Conservation (phyloP, 2,113 vertebrate species). For the Erythrolamprus reginae region DNA sequence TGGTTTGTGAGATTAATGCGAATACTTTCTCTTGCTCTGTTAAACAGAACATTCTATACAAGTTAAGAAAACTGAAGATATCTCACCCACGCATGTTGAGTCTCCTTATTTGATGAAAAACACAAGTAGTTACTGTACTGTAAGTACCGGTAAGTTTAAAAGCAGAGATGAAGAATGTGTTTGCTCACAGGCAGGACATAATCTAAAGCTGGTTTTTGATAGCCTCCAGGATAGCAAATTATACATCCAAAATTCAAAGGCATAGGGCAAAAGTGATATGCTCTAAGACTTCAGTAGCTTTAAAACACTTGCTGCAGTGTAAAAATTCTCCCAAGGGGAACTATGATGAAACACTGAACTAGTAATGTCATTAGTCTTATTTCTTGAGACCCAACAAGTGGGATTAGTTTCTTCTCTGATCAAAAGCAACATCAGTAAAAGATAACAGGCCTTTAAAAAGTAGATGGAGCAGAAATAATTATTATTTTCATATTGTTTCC, state of each 20-base stretch:
- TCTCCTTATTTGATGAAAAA: neutral
- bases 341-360: neutral
- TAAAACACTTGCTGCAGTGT: neutral
- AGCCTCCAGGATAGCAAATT: neutral
- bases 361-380: neutral
- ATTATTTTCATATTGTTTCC: neutral
- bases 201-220: neutral
- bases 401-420: neutral
- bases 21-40: neutral
- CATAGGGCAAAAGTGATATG: neutral
- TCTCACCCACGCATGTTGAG: neutral
- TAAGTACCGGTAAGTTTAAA: neutral
- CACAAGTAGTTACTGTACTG: neutral
- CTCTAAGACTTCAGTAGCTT: neutral
- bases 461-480: neutral
- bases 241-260: neutral
- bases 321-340: neutral
- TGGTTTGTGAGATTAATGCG: constrained; percentile 22
- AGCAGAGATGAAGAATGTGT: neutral
- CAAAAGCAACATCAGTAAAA: neutral
- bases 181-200: neutral
- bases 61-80: neutral
- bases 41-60: neutral
- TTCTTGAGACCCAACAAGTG: neutral
- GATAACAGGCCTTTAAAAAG: neutral